Evolutionary conservation across 2,888 invertebrate species (phyloP).

Genomic region (Celastrina argiolus): DNA sequence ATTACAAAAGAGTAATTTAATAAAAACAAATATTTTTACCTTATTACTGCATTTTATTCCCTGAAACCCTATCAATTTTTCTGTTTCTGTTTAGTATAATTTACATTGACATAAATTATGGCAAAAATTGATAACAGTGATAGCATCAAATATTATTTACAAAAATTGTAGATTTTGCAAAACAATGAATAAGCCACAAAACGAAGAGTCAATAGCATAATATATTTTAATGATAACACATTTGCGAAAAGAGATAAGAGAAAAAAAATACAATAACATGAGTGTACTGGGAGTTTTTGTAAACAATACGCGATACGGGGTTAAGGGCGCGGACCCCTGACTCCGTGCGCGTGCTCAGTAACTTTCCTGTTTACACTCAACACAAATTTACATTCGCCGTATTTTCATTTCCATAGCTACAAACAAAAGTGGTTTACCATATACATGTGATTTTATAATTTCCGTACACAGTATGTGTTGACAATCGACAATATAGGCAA

Average conservation of each 20-base stretch:
- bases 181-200: not conserved
- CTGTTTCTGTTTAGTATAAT: not conserved
- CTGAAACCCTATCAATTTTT: slow-evolving; percentile 10
- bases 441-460: not conserved
- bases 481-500: not conserved
- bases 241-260: not conserved
- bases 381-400: not conserved
- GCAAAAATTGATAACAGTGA: not conserved
- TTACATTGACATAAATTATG: not conserved
- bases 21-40: slow-evolving; percentile 58
- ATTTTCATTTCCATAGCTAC: not conserved
- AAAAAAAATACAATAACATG: slow-evolving; percentile 14
- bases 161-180: not conserved
- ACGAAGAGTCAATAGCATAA: not conserved
- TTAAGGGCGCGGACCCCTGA: slow-evolving; percentile 59
- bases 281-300: slow-evolving; percentile 31
- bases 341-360: slow-evolving; percentile 55
- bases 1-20: slow-evolving; percentile 65
- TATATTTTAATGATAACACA: not conserved
- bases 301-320: slow-evolving; percentile 43
- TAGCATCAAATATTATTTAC: not conserved
- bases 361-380: slow-evolving; percentile 61
- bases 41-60: slow-evolving; percentile 66
- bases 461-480: not conserved
- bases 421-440: not conserved